Base-by-base conservation (phyloP, 2,888 invertebrate species). In the Sphaeridia pumilis region DNA sequence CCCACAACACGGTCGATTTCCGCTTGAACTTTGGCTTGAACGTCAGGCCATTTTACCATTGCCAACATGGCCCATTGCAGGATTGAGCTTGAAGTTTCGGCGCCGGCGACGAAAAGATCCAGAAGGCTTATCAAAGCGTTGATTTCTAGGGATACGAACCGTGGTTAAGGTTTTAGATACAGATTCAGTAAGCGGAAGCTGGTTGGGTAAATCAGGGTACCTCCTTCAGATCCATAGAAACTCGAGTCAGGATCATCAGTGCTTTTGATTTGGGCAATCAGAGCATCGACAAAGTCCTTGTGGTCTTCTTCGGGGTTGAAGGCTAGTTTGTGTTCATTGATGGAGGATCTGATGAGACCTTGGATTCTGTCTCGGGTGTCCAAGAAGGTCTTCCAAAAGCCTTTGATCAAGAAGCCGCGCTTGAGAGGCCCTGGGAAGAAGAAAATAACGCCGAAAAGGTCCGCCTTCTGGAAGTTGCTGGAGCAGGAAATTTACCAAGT, bases 91-190 rank as follows among this genome's bases (percentile, higher is more conserved):
- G 57, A 54, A 1, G 66, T 66, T 22, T 66, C 66, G 7, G 62
- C 60, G 2, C 66, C 66, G 12, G 65, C 66, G 10, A 61, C 38
- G 43, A 66, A 65, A n/a, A 66, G 38, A 43, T 66, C 66, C 24
- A 58, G 58, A 5, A 65, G 47, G 2, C 58, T 54, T 1, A 62
- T 51, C 1, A 63, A 21, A 50, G 64, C 59, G 28, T 66, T 65
- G 20, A 65, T 34, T 25, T 64, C 65, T 66, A 20, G 5, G 20
- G 31, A 31, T n/a, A n/a, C n/a, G n/a, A n/a, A n/a, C n/a, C n/a
- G n/a, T n/a, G n/a, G n/a, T n/a, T n/a, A n/a, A n/a, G n/a, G n/a
- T n/a, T 31, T 31, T 31, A 10, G 31, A 31, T 31, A 14, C n/a
- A n/a, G n/a, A n/a, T n/a, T n/a, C 31, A 31, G 7, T 31, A 31